Conservation (phyloP, 92 coral and sea anemone genomes). For the Bergia puertoricense region DNA sequence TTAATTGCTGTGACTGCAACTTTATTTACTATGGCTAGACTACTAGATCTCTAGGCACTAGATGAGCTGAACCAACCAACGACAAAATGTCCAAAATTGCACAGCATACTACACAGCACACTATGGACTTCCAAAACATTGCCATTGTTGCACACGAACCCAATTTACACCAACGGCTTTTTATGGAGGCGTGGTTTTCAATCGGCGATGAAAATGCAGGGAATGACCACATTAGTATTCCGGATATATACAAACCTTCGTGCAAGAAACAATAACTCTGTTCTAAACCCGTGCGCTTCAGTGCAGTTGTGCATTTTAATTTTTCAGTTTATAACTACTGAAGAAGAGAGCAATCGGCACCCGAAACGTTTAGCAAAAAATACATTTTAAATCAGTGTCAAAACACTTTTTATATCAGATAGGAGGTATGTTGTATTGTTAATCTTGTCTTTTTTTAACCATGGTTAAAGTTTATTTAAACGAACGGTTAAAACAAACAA, state of each 20-base stretch:
- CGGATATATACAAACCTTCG: neutral
- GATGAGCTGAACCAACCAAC: conserved; percentile 1
- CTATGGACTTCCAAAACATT: neutral
- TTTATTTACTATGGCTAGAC: conserved; percentile 9
- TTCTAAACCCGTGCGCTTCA: neutral
- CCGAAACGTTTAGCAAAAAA: neutral
- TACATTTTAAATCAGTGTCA: conserved; percentile 2
- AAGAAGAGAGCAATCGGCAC: neutral
- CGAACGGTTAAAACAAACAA: too few relatives aligned
- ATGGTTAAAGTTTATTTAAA: too few relatives aligned
- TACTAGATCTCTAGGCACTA: neutral
- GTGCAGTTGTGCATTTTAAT: neutral
- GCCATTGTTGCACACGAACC: neutral
- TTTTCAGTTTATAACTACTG: conserved; percentile 1
- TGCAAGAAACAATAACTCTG: conserved; percentile 1
- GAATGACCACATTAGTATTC: too few relatives aligned
- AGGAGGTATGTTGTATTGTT: too few relatives aligned
- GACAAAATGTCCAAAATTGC: conserved; percentile 12
- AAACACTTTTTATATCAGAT: neutral
- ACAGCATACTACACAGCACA: conserved; percentile 12
- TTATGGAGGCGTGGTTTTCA: conserved; percentile 6
- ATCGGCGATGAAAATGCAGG: neutral
- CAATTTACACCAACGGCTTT: neutral
- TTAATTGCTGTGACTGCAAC: conserved; percentile 13
- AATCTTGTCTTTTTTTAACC: too few relatives aligned